Percentiles rank a stretch among this genome's conserved stretches.
Conservation (phyloP, 2,113 vertebrate species). For the Etheostoma spectabile region DNA sequence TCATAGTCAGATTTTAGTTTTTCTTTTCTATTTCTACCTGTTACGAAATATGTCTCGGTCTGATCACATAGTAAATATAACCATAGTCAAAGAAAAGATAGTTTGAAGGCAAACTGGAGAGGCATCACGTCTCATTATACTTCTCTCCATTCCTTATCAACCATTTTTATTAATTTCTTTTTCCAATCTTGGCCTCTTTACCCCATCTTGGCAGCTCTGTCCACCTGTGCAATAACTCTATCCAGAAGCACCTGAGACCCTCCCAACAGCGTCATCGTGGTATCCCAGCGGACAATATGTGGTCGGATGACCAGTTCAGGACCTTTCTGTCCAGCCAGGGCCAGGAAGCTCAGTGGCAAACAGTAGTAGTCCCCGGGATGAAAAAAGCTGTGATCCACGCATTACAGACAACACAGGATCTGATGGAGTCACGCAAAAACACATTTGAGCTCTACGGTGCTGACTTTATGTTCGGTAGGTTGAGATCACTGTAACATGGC, state of each 20-base stretch:
- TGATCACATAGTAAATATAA: not conserved
- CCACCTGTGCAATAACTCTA: slow-evolving; percentile 93
- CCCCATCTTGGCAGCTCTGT: slow-evolving; percentile 80
- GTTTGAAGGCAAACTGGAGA: not conserved
- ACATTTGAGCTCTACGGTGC: slow-evolving; percentile 94
- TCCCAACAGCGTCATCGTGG: slow-evolving; percentile 72
- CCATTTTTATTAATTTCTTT: not conserved
- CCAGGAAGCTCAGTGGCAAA: slow-evolving; percentile 80
- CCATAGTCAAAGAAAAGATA: not conserved
- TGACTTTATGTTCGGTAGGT: slow-evolving; percentile 86
- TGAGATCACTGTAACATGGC: not conserved
- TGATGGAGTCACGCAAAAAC: slow-evolving; percentile 86
- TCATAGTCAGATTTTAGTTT: not conserved
- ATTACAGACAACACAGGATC: slow-evolving; percentile 87
- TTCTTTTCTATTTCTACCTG: not conserved
- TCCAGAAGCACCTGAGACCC: slow-evolving; percentile 86
- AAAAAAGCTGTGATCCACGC: slow-evolving; percentile 86
- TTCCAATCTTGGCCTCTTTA: not conserved
- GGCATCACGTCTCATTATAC: slow-evolving; percentile 1
- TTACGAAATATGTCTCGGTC: not conserved
- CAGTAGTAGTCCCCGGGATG: slow-evolving; percentile 88
- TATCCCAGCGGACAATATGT: slow-evolving; percentile 89
- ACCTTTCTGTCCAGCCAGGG: slow-evolving; percentile 83
- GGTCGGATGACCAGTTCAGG: slow-evolving; percentile 89
- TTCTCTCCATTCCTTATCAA: not conserved